Evolutionary conservation across 2,113 vertebrate genomes (phyloP).

Genomic region (Myiopsitta monachus): DNA sequence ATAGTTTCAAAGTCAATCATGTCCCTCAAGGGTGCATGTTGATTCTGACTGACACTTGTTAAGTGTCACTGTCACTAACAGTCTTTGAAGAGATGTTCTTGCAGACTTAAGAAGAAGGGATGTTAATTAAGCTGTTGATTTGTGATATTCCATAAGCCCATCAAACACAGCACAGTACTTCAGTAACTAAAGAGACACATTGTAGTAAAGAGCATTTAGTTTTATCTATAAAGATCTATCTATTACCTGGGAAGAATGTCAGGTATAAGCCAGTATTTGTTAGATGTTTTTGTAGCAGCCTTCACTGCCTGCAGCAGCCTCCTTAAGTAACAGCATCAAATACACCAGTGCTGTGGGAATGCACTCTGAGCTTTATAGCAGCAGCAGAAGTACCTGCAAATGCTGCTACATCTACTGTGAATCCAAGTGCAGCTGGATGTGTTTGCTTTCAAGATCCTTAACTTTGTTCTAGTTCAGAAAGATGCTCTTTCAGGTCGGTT

Average conservation of each 20-base stretch:
- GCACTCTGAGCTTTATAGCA: background rate
- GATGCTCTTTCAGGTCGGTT: background rate
- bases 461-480: background rate
- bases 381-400: background rate
- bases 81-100: background rate
- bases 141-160: background rate
- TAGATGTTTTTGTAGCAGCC: background rate
- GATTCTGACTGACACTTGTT: background rate
- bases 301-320: background rate
- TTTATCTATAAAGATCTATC: background rate
- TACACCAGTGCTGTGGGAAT: fast-evolving
- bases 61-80: background rate
- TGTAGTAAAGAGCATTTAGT: background rate
- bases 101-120: background rate
- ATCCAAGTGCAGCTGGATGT: background rate
- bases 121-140: background rate
- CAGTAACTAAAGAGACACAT: background rate
- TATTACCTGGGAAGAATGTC: background rate
- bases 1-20: background rate
- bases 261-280: background rate
- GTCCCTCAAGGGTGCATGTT: background rate
- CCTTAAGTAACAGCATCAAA: background rate
- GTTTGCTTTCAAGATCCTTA: background rate
- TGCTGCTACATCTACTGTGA: background rate
- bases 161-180: background rate